Percentiles rank a stretch among this genome's conserved stretches.
Evolutionary conservation across 2,888 invertebrate species (phyloP).

Genomic region (Rotaria socialis): DNA sequence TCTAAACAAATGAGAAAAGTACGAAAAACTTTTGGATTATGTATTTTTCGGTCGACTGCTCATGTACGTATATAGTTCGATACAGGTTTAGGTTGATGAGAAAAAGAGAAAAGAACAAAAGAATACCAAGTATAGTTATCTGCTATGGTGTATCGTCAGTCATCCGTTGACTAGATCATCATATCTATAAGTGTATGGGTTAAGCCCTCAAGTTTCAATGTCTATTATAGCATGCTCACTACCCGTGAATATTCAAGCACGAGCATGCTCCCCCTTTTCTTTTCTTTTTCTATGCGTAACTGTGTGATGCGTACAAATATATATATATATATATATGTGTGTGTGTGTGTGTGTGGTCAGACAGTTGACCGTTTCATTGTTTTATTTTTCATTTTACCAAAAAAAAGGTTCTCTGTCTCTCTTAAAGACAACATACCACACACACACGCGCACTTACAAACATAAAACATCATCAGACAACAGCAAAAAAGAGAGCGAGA

Average conservation of each 20-base stretch:
- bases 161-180: background rate
- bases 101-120: background rate
- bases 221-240: background rate
- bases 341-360: background rate
- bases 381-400: background rate
- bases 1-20: no score
- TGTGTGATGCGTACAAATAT: background rate
- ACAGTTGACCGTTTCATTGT: background rate
- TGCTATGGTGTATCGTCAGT: background rate
- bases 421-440: constrained; percentile 24
- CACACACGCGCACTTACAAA: constrained; percentile 6
- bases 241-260: background rate
- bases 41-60: background rate
- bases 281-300: background rate
- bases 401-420: constrained; percentile 10
- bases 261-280: background rate
- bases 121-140: background rate
- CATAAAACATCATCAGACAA: constrained; percentile 32
- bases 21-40: background rate
- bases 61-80: background rate
- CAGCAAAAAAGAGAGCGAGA: background rate
- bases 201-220: background rate
- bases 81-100: background rate
- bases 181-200: background rate
- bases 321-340: background rate